These are phyloP conservation scores for Hippocampus comes DNA, from an alignment of 2,113 vertebrate species.

Conservation along the genomic window DNA sequence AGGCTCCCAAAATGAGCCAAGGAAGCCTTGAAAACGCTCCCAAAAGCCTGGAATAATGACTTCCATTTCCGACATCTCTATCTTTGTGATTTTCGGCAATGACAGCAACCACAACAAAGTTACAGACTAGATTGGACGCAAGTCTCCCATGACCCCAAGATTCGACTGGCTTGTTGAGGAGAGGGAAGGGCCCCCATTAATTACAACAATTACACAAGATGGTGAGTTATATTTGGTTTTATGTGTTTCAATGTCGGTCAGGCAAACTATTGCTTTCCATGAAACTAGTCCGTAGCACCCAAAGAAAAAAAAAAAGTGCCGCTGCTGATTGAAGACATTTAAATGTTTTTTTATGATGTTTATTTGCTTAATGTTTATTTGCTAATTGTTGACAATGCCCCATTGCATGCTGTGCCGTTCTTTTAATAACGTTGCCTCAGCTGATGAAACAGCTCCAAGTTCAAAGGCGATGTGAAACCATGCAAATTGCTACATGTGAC, in stretches of 20 bases:
- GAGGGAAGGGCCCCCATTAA: not conserved
- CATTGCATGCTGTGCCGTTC: not conserved
- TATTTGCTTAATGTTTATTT: not conserved
- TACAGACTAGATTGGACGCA: not conserved
- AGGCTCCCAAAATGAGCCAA: not conserved
- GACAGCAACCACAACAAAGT: not conserved
- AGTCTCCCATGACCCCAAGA: not conserved
- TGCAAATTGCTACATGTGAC: constrained; percentile 44
- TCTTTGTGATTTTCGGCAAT: not conserved
- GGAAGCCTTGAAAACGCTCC: not conserved
- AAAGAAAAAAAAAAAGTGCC: too few species aligned
- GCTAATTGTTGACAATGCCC: not conserved
- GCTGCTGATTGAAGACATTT: not conserved
- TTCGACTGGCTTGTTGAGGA: not conserved
- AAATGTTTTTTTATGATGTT: too few species aligned
- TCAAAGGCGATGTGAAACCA: not conserved
- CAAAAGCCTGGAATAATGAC: not conserved
- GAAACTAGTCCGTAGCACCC: not conserved
- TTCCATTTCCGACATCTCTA: not conserved
- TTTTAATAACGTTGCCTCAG: not conserved
- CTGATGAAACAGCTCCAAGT: not conserved
- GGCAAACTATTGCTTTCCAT: not conserved
- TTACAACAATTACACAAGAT: not conserved
- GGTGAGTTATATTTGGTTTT: not conserved
- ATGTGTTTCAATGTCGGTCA: not conserved